phyloP scores from a whole-genome alignment of 2,888 invertebrate species.

The Zhengitettix transpicula region DNA sequence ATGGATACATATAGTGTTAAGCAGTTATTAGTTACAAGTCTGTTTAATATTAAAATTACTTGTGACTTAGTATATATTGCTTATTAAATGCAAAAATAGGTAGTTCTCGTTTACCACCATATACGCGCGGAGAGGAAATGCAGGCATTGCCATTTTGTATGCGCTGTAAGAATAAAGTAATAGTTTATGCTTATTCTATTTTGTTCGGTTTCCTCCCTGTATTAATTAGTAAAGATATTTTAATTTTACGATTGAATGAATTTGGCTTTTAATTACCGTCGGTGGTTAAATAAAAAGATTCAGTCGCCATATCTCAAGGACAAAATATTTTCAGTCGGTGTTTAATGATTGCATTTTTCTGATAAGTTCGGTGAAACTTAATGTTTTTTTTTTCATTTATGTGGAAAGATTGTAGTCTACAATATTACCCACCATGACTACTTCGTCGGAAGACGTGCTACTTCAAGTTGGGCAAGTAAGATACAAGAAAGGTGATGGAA shows the following conservation, averaged over 20 bases:
- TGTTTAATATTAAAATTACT: too few relatives aligned
- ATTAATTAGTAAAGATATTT: neutral
- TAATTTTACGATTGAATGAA: neutral
- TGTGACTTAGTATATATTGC: too few relatives aligned
- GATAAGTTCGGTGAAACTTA: neutral
- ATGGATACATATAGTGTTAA: too few relatives aligned
- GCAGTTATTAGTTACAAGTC: too few relatives aligned
- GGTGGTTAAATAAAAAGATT: neutral
- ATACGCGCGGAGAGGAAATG: neutral
- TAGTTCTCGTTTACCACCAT: neutral
- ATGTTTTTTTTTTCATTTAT: neutral
- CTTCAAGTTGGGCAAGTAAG: conserved; percentile 83
- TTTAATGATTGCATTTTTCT: neutral
- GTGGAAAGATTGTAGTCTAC: neutral
- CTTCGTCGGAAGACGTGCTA: conserved; percentile 87
- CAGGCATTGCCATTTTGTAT: conserved; percentile 2
- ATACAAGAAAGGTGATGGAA: conserved; percentile 92
- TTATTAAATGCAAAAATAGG: too few relatives aligned
- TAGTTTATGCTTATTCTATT: neutral
- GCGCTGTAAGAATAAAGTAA: neutral
- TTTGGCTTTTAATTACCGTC: too few relatives aligned
- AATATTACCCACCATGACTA: conserved; percentile 44
- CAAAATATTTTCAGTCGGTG: neutral
- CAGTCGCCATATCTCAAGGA: conserved; percentile 7
- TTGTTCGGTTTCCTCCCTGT: neutral